Evolutionary conservation across 2,888 invertebrate species (phyloP).

Genomic region (Megalurothrips usitatus): DNA sequence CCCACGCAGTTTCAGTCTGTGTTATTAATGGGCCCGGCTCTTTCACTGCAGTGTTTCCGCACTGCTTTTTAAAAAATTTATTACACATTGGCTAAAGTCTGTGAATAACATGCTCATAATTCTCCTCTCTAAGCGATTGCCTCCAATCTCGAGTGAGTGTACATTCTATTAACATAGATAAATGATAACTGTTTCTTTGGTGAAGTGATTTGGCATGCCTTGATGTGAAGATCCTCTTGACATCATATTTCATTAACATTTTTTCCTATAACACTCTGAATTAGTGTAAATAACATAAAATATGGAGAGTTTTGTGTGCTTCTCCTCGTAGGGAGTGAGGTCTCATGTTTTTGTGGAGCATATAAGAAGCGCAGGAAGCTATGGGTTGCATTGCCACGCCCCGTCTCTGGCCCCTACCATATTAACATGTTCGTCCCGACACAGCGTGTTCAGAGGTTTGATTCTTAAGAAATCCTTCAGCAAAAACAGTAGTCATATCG

Average conservation of each 20-base stretch:
- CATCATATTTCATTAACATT: not conserved
- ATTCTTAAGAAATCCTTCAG: too few species aligned
- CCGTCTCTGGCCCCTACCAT: not conserved
- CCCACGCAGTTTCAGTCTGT: too few species aligned
- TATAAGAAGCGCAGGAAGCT: not conserved
- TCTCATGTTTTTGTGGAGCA: constrained; percentile 7
- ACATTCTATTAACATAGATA: not conserved
- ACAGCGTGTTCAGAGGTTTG: too few species aligned
- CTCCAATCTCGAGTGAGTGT: too few species aligned
- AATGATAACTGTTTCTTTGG: not conserved
- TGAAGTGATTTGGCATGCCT: not conserved
- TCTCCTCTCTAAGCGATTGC: too few species aligned
- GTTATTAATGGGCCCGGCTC: too few species aligned
- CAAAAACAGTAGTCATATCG: too few species aligned
- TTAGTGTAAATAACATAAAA: not conserved
- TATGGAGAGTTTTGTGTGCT: constrained; percentile 19
- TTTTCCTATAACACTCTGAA: not conserved
- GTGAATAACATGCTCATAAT: too few species aligned
- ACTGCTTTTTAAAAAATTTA: too few species aligned
- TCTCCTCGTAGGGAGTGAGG: not conserved
- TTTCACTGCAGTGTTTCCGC: too few species aligned
- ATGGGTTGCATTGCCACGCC: not conserved
- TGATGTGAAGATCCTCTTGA: not conserved
- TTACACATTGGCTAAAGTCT: too few species aligned
- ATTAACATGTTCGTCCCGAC: too few species aligned